Conservation (phyloP, 2,113 vertebrate genomes). For the Phocoena phocoena region DNA sequence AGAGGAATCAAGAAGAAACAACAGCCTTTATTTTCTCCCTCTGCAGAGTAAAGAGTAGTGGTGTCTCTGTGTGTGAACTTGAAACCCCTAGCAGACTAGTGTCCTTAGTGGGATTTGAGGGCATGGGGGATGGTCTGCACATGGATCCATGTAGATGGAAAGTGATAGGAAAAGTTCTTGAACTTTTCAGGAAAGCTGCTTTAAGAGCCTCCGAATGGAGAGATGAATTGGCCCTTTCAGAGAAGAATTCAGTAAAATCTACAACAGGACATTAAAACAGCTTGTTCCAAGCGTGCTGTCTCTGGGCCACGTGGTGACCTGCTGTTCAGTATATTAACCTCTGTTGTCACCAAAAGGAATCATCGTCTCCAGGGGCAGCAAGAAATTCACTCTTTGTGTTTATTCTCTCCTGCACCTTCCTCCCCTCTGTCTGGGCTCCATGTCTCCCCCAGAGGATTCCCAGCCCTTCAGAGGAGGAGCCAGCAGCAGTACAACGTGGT, state of each 20-base stretch:
- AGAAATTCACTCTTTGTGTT: not conserved
- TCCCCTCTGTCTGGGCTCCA: not conserved
- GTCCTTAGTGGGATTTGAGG: not conserved
- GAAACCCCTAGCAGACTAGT: not conserved
- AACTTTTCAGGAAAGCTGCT: conserved; percentile 37
- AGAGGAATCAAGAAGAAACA: not conserved
- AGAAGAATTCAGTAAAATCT: not conserved
- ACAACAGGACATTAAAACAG: not conserved
- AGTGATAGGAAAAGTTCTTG: not conserved
- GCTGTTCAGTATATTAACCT: not conserved
- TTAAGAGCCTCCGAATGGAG: not conserved
- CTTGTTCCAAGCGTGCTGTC: not conserved
- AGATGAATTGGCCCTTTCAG: not conserved
- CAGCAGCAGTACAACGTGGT: fast-evolving
- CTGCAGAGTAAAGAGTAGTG: not conserved
- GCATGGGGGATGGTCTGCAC: fast-evolving
- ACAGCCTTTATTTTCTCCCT: not conserved
- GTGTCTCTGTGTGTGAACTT: not conserved
- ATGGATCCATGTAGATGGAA: not conserved
- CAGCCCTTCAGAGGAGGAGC: conserved; percentile 3
- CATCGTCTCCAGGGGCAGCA: conserved; percentile 10
- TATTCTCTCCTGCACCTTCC: not conserved
- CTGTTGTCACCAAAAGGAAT: not conserved
- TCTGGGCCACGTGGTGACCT: not conserved
- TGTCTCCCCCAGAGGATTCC: not conserved